phyloP scores from a whole-genome alignment of 1,140 invertebrate species.

The Drosophila ohnishii region DNA sequence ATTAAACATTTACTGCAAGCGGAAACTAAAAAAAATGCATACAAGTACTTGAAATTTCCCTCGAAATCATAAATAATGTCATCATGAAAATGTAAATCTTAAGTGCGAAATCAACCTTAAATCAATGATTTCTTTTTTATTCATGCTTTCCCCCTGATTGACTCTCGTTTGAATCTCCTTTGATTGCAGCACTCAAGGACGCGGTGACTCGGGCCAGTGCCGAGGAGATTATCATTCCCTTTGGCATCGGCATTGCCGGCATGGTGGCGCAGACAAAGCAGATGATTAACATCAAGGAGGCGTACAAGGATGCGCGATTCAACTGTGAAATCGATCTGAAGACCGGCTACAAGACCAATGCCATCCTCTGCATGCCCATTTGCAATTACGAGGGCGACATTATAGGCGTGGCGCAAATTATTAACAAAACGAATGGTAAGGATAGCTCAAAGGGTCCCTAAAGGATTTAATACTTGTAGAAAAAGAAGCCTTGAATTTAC shows the following conservation, averaged over 20 bases:
- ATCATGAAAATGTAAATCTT: background rate
- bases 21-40: background rate
- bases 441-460: background rate
- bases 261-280: slow-evolving; percentile 94
- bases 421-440: slow-evolving; percentile 94
- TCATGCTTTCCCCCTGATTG: slow-evolving; percentile 17
- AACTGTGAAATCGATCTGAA: slow-evolving; percentile 95
- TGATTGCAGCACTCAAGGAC: slow-evolving; percentile 87
- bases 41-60: background rate
- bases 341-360: slow-evolving; percentile 95
- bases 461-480: background rate
- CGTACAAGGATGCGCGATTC: slow-evolving; percentile 92
- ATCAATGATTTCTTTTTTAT: slow-evolving; percentile 12
- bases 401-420: slow-evolving; percentile 98
- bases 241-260: slow-evolving; percentile 95
- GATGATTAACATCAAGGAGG: slow-evolving; percentile 95
- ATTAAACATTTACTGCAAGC: slow-evolving; percentile 36
- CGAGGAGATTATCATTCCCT: slow-evolving; percentile 93
- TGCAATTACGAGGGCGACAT: slow-evolving; percentile 98
- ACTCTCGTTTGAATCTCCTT: slow-evolving; percentile 23
- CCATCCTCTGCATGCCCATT: slow-evolving; percentile 97
- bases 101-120: background rate
- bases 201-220: slow-evolving; percentile 88
- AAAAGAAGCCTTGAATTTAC: too few relatives aligned
- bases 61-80: background rate